A percentile compares a stretch with the other conserved stretches of the same genome.
These are phyloP conservation scores for Orthonevra nobilis DNA, from an alignment of 2,888 invertebrate species.

Conservation along the genomic window DNA sequence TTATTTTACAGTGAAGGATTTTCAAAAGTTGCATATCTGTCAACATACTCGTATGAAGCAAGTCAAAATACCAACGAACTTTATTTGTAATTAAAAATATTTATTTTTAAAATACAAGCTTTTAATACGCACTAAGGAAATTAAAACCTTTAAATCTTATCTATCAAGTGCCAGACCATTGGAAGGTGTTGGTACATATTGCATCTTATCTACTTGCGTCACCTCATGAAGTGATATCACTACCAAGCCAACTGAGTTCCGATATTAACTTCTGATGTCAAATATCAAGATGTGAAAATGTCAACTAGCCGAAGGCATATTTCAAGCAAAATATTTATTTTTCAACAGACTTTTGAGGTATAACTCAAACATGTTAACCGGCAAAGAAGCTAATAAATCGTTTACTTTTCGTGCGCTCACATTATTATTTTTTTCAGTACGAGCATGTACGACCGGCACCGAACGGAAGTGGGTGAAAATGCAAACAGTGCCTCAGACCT, in stretches of 20 bases:
- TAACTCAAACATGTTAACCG: constrained; percentile 8
- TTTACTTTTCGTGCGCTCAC: constrained; percentile 11
- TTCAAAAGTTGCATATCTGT: too few species aligned
- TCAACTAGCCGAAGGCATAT: constrained; percentile 14
- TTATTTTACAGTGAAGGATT: too few species aligned
- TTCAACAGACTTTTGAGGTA: constrained; percentile 3
- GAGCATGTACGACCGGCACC: background rate
- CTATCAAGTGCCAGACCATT: background rate
- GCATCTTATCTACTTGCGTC: constrained; percentile 46
- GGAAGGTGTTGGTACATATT: too few species aligned
- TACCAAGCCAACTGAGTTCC: constrained; percentile 16
- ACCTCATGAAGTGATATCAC: constrained; percentile 44
- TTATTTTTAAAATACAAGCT: too few species aligned
- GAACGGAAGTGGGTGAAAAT: background rate
- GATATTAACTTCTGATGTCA: constrained; percentile 27
- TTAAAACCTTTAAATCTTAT: background rate
- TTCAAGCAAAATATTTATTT: constrained; percentile 28
- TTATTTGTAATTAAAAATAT: too few species aligned
- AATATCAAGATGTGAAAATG: constrained; percentile 33
- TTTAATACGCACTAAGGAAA: too few species aligned
- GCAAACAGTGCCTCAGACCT: constrained; percentile 1
- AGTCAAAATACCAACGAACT: too few species aligned
- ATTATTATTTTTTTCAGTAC: background rate
- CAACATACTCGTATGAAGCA: too few species aligned
- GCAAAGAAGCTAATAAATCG: constrained; percentile 11